Evolutionary conservation across 2,797 vertebrate species (phyloP), one percentile per base, ranked within the genome.

Genomic region (Ctenopoma multispine): DNA sequence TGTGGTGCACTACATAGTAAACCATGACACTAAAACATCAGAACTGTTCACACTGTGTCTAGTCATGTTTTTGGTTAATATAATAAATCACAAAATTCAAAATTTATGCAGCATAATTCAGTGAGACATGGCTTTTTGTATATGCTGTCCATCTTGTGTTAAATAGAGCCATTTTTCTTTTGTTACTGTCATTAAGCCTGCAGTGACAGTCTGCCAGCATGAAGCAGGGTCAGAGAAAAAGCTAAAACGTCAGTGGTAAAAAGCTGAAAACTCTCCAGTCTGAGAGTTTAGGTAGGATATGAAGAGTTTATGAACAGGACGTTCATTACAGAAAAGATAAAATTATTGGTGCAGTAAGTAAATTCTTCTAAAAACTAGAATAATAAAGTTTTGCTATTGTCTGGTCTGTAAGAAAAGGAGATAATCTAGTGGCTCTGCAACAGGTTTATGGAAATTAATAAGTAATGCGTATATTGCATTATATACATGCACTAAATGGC

Each of bases 161-260:
- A 50, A 21, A 44, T 13, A 14, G 34, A 55, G 58, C 5, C 18
- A 38, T 51, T 70, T 65, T 10, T 69, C 15, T 18, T n/a, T 43
- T 29, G 27, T 43, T 54, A 29, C 34, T 69, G 34, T 54, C 20
- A 34, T 24, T 62, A n/a, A 47, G 46, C 29, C 59, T 63, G 36
- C 36, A 38, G 41, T 54, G 57, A 53, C 40, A 58, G 63, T 46
- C 44, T 51, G 58, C n/a, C 58, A 62, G 48, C 65, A 49, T 20
- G 31, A 34, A 41, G 17, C 20, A 3, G 34, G 24, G 36, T 48
- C 43, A 67, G 12, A 14, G 12, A n/a, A 4, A 31, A 53, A 54
- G 60, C 7, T 23, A 3, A 38, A 54, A 48, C 23, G 18, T 11
- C 1, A 43, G 1, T 18, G 4, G 8, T 15, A 20, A 34, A 31